phyloP scores from a whole-genome alignment of 2,797 vertebrate genomes.

The Melanotaenia trifasciata region DNA sequence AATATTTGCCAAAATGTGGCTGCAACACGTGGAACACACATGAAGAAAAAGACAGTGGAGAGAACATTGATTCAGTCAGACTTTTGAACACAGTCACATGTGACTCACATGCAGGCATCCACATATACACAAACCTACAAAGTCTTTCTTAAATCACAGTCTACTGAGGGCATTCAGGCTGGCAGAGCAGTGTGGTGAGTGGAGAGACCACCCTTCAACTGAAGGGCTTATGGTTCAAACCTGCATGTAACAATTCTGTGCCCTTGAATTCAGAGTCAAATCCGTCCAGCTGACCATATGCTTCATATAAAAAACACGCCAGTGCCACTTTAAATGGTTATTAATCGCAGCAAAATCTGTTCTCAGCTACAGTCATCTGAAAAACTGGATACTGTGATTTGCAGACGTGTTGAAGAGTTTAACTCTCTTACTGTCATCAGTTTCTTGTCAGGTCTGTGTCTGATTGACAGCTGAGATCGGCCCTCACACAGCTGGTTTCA shows the following conservation, averaged over 20 bases:
- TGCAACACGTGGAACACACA: conserved; percentile 86
- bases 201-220: conserved; percentile 60
- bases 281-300: conserved; percentile 42
- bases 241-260: conserved; percentile 41
- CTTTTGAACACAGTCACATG: conserved; percentile 65
- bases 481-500: conserved; percentile 68
- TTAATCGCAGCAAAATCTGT: conserved; percentile 35
- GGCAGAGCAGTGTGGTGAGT: conserved; percentile 42
- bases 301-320: conserved; percentile 42
- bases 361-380: conserved; percentile 19
- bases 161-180: conserved; percentile 46
- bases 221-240: conserved; percentile 39
- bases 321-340: conserved; percentile 28
- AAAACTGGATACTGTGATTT: conserved; percentile 36
- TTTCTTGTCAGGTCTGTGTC: conserved; percentile 41
- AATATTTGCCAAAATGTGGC: conserved; percentile 88
- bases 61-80: conserved; percentile 65
- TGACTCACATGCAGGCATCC: conserved; percentile 55
- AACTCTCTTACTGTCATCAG: conserved; percentile 44
- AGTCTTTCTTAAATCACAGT: conserved; percentile 51
- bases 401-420: conserved; percentile 52
- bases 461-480: conserved; percentile 40
- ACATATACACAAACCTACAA: conserved; percentile 60
- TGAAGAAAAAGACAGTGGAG: conserved; percentile 75
- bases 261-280: conserved; percentile 53